Conservation (phyloP, 2,113 vertebrate genomes). For the Dipodomys ordii region DNA sequence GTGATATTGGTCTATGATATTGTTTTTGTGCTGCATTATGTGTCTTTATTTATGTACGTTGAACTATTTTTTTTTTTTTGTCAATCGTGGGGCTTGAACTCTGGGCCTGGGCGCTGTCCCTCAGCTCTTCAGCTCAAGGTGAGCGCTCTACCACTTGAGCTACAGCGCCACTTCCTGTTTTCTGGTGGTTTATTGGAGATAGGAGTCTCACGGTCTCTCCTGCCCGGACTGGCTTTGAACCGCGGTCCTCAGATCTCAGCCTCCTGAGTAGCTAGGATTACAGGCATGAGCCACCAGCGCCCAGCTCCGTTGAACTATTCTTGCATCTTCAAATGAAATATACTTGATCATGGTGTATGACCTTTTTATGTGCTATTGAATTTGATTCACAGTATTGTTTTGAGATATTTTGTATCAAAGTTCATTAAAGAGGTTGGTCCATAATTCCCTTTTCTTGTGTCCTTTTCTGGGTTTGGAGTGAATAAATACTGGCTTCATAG, state of each 20-base stretch:
- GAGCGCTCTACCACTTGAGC: no score
- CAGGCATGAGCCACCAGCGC: no score
- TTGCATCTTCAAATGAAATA: background rate
- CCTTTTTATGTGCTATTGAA: background rate
- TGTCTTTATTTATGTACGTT: background rate
- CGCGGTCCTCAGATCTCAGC: no score
- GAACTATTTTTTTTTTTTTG: background rate
- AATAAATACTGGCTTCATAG: background rate
- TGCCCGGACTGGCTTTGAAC: no score
- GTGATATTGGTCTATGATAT: background rate
- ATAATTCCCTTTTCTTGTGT: background rate
- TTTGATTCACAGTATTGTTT: background rate
- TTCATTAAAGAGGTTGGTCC: background rate
- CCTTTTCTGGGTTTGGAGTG: background rate
- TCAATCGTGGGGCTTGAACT: no score
- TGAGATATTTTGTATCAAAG: background rate
- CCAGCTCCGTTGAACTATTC: background rate
- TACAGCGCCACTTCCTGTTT: no score
- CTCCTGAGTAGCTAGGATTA: no score
- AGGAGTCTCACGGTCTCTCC: no score
- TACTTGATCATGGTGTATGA: background rate
- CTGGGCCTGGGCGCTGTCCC: no score
- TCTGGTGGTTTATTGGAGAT: no score
- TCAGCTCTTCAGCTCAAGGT: no score
- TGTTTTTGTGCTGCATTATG: background rate